These are phyloP conservation scores for Sitobion miscanthi DNA, from an alignment of 1,140 invertebrate genomes.

Conservation along the genomic window DNA sequence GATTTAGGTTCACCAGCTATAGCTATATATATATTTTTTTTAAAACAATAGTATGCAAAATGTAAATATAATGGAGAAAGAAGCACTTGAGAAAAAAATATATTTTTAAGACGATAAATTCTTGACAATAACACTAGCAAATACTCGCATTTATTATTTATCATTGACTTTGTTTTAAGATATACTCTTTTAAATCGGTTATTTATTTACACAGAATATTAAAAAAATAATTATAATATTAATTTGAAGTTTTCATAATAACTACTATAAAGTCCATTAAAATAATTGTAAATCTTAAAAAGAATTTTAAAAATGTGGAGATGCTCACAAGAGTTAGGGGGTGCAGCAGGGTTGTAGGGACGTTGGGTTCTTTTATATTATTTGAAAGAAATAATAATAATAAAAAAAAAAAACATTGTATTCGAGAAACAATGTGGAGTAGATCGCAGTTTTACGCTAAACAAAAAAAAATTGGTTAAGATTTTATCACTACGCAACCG, in stretches of 20 bases:
- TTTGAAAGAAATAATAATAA: background rate
- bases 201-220: background rate
- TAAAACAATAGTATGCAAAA: background rate
- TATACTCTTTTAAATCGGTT: background rate
- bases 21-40: no score
- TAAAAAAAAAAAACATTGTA: background rate
- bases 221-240: background rate
- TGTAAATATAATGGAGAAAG: background rate
- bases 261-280: background rate
- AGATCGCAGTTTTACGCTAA: background rate
- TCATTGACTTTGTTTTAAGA: background rate
- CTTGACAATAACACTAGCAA: background rate
- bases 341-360: background rate
- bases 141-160: background rate
- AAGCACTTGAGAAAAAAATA: background rate
- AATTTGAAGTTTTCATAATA: conserved; percentile 5
- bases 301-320: background rate
- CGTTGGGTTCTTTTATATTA: background rate
- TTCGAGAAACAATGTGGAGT: background rate
- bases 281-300: background rate
- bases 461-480: background rate
- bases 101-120: background rate
- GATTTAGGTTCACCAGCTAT: no score
- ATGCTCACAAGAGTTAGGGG: background rate
- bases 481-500: background rate